Evolutionary conservation across 30 jellyfish, hydroid and myxozoan genomes (phyloP).

Genomic region (Phacellophora camtschatica): DNA sequence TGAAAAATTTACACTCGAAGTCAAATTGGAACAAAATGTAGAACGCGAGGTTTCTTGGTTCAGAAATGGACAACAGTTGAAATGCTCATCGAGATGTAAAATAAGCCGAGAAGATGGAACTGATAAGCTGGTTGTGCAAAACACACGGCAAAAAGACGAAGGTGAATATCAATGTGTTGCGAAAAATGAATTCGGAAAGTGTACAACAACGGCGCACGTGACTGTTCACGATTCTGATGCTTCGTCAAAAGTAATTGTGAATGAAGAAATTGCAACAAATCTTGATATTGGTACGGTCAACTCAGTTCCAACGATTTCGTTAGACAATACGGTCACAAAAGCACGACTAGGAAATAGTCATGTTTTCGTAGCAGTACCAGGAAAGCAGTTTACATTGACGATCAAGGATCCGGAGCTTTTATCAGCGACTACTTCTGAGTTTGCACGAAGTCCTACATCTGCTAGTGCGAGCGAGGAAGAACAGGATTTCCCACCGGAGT

Average conservation of each 20-base stretch:
- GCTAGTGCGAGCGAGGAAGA: slow-evolving; percentile 65
- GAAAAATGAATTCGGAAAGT: slow-evolving; percentile 43
- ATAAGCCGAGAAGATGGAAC: slow-evolving; percentile 7
- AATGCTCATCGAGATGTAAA: slow-evolving; percentile 11
- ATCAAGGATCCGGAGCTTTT: slow-evolving; percentile 27
- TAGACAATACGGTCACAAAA: background rate
- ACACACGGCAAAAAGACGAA: slow-evolving; percentile 38
- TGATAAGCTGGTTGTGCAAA: slow-evolving; percentile 4
- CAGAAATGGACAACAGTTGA: slow-evolving; percentile 37
- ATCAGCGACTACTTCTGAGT: slow-evolving; percentile 51
- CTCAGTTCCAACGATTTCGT: slow-evolving; percentile 15
- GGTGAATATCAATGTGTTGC: slow-evolving; percentile 73
- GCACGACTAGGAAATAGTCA: background rate
- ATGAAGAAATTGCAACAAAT: slow-evolving; percentile 6
- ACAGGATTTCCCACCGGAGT: slow-evolving; percentile 78
- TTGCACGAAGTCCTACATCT: slow-evolving; percentile 16
- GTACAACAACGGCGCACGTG: slow-evolving; percentile 44
- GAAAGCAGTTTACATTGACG: slow-evolving; percentile 20
- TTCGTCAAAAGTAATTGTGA: slow-evolving; percentile 3
- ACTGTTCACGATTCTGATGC: background rate
- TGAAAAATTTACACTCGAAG: slow-evolving; percentile 58
- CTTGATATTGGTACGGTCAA: background rate
- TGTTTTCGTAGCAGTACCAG: slow-evolving; percentile 33
- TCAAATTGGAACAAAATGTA: slow-evolving; percentile 32
- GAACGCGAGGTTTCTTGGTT: slow-evolving; percentile 51